Evolutionary conservation across 1,140 invertebrate species (phyloP).

Genomic region (Aethina tumida): DNA sequence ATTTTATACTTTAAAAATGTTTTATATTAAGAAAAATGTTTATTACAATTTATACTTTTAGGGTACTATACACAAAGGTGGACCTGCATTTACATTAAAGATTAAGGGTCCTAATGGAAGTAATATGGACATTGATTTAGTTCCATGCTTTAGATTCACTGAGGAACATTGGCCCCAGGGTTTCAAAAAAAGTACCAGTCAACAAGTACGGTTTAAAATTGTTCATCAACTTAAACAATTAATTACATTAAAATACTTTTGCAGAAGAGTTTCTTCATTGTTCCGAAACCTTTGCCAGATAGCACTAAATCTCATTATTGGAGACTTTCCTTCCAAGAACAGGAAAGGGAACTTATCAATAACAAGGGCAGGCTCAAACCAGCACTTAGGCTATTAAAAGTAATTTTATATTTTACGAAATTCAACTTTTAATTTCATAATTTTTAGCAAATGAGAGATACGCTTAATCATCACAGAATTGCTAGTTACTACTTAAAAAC

Average conservation of each 20-base stretch:
- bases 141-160: slow-evolving; percentile 24
- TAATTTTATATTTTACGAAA: slow-evolving; percentile 4
- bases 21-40: too few species aligned
- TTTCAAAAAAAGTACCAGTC: slow-evolving; percentile 16
- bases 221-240: background rate
- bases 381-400: slow-evolving; percentile 23
- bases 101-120: slow-evolving; percentile 13
- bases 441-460: slow-evolving; percentile 39
- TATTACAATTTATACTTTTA: too few species aligned
- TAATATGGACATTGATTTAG: slow-evolving; percentile 28
- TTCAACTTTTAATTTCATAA: slow-evolving; percentile 1
- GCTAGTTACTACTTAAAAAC: slow-evolving; percentile 44
- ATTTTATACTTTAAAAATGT: too few species aligned
- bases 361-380: slow-evolving; percentile 20
- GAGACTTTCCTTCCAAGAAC: slow-evolving; percentile 29
- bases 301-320: slow-evolving; percentile 15
- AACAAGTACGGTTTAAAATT: slow-evolving; percentile 11
- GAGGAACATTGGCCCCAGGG: slow-evolving; percentile 18
- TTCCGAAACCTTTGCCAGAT: slow-evolving; percentile 24
- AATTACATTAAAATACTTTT: too few species aligned
- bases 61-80: too few species aligned
- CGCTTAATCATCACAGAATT: slow-evolving; percentile 32
- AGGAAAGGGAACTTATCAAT: slow-evolving; percentile 23
- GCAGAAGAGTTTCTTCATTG: slow-evolving; percentile 25
- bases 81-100: slow-evolving; percentile 26